Base-by-base conservation (phyloP, 2,797 vertebrate species). In the Chaetodon trifasciatus region DNA sequence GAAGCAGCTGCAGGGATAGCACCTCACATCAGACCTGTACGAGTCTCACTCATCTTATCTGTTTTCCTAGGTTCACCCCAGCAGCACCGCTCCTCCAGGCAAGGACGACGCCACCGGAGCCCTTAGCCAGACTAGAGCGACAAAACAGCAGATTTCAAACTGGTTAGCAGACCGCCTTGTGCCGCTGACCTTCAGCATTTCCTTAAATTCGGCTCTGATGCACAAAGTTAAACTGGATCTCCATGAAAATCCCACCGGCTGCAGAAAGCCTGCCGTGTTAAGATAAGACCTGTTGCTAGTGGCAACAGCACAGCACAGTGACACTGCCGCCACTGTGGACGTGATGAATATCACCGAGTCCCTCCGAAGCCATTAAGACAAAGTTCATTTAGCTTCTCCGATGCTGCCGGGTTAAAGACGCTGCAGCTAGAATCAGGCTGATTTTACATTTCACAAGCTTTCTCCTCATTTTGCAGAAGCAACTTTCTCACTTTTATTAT, bases 21-120 rank as follows among this genome's bases (percentile, higher is more conserved):
- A 15, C 62, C 62, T 82, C 21, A 52, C 56, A 44, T 71, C 77
- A 62, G 60, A 82, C 55, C 76, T 39, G 68, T 75, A n/a, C 53
- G 73, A 81, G 66, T 81, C 91, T 93, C 92, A 92, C 90, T 88
- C 78, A 79, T 93, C 79, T 81, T 65, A 90, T 93, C 81, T 93
- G 90, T 93, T 91, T 93, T 84, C 90, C 88, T 89, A 95, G 94
- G 94, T 95, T 83, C 87, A 44, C 78, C 86, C 82, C 81, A 64
- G 68, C 91, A 81, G 62, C 90, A 65, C 72, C 23, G 82, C 23
- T 86, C 87, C 88, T 88, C 86, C 88, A 70, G 79, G 82, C 78
- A 68, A 39, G 58, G 86, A 89, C 87, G 55, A 72, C 74, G 32
- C 46, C 85, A 12, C 19, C 67, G 80, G 71, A 70, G 52, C 60